Evolutionary conservation across 2,797 vertebrate species (phyloP), one percentile per base, ranked within the genome.

Genomic region (Mus spretus): DNA sequence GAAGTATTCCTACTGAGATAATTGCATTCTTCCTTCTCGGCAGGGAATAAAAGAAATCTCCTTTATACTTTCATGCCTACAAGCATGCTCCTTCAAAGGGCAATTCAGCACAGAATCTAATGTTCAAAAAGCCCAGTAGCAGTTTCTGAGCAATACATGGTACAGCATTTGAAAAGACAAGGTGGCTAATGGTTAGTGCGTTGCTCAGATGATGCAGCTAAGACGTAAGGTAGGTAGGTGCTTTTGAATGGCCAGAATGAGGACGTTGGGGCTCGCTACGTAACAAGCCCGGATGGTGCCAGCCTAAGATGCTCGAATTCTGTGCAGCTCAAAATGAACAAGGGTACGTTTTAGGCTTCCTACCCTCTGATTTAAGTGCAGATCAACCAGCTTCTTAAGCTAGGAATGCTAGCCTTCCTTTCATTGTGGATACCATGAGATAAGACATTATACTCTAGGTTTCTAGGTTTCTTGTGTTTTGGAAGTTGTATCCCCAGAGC

Each of bases 61-160:
- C 63, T 93, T 96, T 86, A 83, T 93, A 26, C 37, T 96, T 93
- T 97, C 61, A 50, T 96, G 97, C 61, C 67, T 93, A 91, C 61
- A 96, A 94, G 63, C 77, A 37, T 13, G 63, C 92, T 63, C 22
- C 96, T 91, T 96, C 61, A 81, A 90, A 93, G 83, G 74, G 55
- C 24, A 65, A 44, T 93, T 92, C 47, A 84, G 65, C 55, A 91
- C 87, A 95, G 87, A 94, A 86, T 92, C 92, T 47, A 91, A 72
- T 70, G 75, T 63, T 91, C 65, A 97, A 85, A 97, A 93, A 82
- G 26, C 40, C 67, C 6, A 50, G 63, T 96, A 70, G 70, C n/a
- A 79, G 94, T 94, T 97, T 47, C 89, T 83, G 96, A 94, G 47
- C 40, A 93, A 80, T 70, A 94, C 70, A 89, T 19, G 80, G 86